Conservation (phyloP, 53 echinoderm and acorn worm genomes). For the Henricia sp. region DNA sequence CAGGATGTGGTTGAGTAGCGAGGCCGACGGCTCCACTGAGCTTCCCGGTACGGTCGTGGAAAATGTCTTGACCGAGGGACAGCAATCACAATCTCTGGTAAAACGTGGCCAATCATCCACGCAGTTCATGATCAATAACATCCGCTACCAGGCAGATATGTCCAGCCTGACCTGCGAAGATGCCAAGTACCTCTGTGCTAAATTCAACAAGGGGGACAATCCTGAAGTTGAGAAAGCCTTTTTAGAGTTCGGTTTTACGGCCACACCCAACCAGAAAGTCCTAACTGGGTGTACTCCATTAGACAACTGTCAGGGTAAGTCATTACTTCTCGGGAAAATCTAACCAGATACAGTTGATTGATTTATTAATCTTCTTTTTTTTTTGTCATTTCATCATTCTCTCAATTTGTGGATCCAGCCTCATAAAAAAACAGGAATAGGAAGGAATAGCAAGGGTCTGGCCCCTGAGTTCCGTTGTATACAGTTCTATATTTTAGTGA, state of each 20-base stretch:
- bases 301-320: constrained; percentile 80
- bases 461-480: too few relatives aligned
- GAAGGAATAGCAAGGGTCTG: too few relatives aligned
- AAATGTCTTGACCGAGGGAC: constrained; percentile 54
- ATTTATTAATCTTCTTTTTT: background rate
- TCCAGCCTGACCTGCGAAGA: constrained; percentile 65
- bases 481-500: too few relatives aligned
- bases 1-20: constrained; percentile 78
- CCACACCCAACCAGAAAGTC: constrained; percentile 56
- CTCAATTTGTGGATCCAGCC: background rate
- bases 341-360: background rate
- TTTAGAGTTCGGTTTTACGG: constrained; percentile 64
- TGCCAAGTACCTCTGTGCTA: constrained; percentile 76
- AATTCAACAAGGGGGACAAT: constrained; percentile 72
- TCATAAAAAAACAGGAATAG: too few relatives aligned
- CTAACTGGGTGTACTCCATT: constrained; percentile 76
- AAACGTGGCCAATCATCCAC: background rate
- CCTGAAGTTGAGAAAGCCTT: constrained; percentile 61
- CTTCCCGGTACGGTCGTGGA: constrained; percentile 44
- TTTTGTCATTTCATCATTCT: background rate
- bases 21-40: constrained; percentile 75
- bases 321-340: too few relatives aligned
- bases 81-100: constrained; percentile 10
- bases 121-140: constrained; percentile 30
- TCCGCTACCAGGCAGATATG: constrained; percentile 60